A percentile compares a stretch with the other conserved stretches of the same genome.
phyloP scores from a whole-genome alignment of 2,113 vertebrate genomes.

The Galemys pyrenaicus region DNA sequence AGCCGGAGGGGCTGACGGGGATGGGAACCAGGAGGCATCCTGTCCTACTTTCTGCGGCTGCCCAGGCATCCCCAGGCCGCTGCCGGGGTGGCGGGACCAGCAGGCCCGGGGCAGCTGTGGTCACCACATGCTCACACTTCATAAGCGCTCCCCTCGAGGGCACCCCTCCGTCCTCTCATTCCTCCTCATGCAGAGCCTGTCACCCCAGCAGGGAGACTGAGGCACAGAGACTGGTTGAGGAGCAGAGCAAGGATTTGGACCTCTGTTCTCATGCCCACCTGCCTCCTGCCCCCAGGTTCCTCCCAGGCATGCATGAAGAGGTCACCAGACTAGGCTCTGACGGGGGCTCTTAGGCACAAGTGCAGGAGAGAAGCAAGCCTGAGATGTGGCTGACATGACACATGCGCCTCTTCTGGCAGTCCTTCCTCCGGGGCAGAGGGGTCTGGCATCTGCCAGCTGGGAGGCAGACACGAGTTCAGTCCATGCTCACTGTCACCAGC shows the following conservation, averaged over 20 bases:
- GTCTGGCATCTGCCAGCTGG: neutral
- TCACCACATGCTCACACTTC: neutral
- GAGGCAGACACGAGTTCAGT: neutral
- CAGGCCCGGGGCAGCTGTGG: neutral
- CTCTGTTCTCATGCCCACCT: too few relatives aligned
- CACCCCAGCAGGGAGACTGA: neutral
- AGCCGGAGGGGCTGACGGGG: neutral
- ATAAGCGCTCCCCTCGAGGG: accelerated
- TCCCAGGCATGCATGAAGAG: too few relatives aligned
- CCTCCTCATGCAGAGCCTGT: neutral
- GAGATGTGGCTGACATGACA: neutral
- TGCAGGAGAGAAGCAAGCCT: neutral
- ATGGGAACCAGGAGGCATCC: neutral
- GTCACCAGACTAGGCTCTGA: neutral
- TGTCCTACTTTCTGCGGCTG: slow-evolving; percentile 55
- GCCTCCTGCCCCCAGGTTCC: neutral
- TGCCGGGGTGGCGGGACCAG: neutral
- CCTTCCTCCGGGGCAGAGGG: neutral
- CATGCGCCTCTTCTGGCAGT: neutral
- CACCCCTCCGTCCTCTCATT: accelerated
- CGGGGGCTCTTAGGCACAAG: neutral
- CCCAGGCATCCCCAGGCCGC: neutral
- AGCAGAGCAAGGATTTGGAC: neutral
- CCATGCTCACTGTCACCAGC: neutral
- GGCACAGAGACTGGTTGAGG: neutral